Conservation (phyloP, 53 echinoderm and acorn worm species). For the Echinarachnius parma region DNA sequence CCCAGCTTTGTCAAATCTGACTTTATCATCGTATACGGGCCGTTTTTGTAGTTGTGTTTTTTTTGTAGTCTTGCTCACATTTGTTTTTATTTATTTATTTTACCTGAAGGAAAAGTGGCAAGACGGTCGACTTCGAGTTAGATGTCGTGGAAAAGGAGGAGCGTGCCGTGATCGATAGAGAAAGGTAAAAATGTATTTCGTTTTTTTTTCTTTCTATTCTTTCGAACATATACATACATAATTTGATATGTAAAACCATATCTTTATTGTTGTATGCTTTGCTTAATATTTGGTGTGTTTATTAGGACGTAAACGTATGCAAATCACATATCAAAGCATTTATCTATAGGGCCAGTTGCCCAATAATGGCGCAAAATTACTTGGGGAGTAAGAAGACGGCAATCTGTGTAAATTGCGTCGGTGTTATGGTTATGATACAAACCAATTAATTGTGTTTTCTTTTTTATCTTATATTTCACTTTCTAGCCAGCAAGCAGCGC, state of each 20-base stretch:
- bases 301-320: not conserved
- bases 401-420: not conserved
- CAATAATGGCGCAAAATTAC: no score
- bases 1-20: no score
- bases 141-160: slow-evolving; percentile 18
- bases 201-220: not conserved
- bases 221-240: not conserved
- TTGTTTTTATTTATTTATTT: not conserved
- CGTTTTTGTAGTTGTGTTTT: no score
- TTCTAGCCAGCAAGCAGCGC: not conserved
- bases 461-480: slow-evolving; percentile 1
- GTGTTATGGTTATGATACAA: not conserved
- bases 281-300: not conserved
- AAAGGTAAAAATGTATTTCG: not conserved
- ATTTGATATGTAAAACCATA: not conserved
- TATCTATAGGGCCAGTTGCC: no score
- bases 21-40: no score
- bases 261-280: no score
- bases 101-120: not conserved
- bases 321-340: no score
- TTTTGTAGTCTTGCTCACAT: no score
- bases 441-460: not conserved
- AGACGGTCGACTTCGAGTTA: slow-evolving; percentile 32
- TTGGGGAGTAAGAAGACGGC: not conserved
- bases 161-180: not conserved